Conservation (phyloP, 2,888 invertebrate genomes). For the Andrena flavipes region DNA sequence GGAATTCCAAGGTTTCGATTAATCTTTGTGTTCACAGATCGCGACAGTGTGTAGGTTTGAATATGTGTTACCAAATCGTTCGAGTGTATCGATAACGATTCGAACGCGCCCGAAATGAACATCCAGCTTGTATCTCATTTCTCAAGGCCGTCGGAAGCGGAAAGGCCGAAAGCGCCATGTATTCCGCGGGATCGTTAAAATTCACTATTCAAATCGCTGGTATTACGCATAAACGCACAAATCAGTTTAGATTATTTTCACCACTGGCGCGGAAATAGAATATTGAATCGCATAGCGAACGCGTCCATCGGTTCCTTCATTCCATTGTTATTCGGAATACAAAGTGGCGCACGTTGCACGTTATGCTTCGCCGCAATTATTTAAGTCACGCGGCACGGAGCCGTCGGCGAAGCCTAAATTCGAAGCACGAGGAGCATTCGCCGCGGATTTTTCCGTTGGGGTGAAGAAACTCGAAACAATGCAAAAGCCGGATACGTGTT, state of each 20-base stretch:
- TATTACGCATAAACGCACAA: neutral
- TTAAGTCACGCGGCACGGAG: neutral
- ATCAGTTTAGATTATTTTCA: neutral
- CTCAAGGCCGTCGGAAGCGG: slow-evolving; percentile 27
- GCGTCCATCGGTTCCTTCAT: neutral
- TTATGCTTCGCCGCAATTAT: neutral
- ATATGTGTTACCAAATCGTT: neutral
- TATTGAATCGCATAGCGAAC: neutral
- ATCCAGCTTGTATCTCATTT: neutral
- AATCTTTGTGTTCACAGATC: neutral
- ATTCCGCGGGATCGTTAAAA: neutral
- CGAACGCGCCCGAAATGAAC: slow-evolving; percentile 21
- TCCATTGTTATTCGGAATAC: neutral
- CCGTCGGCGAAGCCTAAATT: slow-evolving; percentile 8
- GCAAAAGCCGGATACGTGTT: slow-evolving; percentile 59
- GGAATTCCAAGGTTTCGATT: neutral
- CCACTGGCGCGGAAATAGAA: neutral
- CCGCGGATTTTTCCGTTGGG: slow-evolving; percentile 31
- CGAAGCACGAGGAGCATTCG: slow-evolving; percentile 8
- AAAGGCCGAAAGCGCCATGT: slow-evolving; percentile 3
- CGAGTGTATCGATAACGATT: slow-evolving; percentile 2
- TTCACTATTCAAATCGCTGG: neutral
- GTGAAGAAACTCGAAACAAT: slow-evolving; percentile 75
- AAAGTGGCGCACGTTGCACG: neutral
- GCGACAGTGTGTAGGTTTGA: neutral